These are phyloP conservation scores for Ranitomeya imitator DNA, from an alignment of 2,113 vertebrate genomes.

Conservation along the genomic window DNA sequence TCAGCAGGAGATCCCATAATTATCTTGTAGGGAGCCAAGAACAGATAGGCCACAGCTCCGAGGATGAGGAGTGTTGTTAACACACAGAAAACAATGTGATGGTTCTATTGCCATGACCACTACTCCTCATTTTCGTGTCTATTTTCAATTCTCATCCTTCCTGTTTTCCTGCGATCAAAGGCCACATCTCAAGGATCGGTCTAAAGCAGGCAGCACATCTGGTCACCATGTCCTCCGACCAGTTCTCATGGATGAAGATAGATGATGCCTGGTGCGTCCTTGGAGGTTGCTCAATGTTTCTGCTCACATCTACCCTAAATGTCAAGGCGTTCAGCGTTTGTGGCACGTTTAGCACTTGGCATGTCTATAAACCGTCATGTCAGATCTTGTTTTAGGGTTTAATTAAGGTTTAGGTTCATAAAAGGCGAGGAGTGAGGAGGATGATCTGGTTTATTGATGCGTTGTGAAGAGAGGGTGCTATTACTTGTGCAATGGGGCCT, in stretches of 20 bases:
- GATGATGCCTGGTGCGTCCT: neutral
- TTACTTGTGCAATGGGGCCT: neutral
- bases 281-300: conserved; percentile 5
- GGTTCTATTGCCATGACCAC: neutral
- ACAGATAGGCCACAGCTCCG: neutral
- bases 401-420: conserved; percentile 37
- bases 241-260: conserved; percentile 8
- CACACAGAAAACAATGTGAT: conserved; percentile 19
- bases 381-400: conserved; percentile 31
- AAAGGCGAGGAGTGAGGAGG: neutral
- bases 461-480: neutral
- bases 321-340: neutral
- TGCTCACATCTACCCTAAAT: neutral
- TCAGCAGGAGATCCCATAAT: conserved; percentile 42
- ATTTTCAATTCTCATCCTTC: conserved; percentile 41
- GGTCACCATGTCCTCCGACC: conserved; percentile 27
- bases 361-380: neutral
- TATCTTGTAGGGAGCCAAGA: conserved; percentile 32
- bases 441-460: neutral
- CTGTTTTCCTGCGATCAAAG: conserved; percentile 47
- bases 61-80: neutral
- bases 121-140: conserved; percentile 14
- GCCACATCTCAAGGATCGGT: neutral
- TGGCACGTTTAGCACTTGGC: conserved; percentile 32
- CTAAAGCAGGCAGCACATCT: conserved; percentile 32